Conservation (phyloP, 2,888 invertebrate species). For the Polymixis lichenea region DNA sequence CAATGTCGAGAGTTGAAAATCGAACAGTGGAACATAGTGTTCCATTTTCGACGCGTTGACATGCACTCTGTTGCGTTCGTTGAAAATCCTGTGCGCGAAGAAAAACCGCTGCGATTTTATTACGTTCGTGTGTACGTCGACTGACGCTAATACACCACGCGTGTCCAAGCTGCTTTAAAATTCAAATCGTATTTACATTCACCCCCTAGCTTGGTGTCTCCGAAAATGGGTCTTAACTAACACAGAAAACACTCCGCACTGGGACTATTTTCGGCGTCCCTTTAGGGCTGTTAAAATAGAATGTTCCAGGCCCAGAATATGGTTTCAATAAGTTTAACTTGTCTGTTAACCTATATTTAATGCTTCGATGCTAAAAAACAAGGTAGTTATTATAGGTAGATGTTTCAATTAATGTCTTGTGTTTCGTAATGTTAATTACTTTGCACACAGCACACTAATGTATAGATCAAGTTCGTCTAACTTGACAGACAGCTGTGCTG, state of each 20-base stretch:
- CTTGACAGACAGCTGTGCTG: neutral
- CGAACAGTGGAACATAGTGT: too few relatives aligned
- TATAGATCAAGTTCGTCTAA: neutral
- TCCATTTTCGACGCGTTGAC: too few relatives aligned
- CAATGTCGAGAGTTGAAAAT: too few relatives aligned
- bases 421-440: neutral
- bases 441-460: neutral
- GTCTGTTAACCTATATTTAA: slow-evolving; percentile 45
- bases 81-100: too few relatives aligned
- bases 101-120: too few relatives aligned
- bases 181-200: slow-evolving; percentile 88
- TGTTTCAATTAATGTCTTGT: neutral
- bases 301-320: slow-evolving; percentile 80
- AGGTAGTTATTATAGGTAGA: too few relatives aligned
- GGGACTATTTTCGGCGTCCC: slow-evolving; percentile 86
- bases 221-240: slow-evolving; percentile 82
- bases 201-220: slow-evolving; percentile 77
- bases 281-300: slow-evolving; percentile 85
- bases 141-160: slow-evolving; percentile 57
- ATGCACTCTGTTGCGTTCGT: too few relatives aligned
- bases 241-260: slow-evolving; percentile 76
- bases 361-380: slow-evolving; percentile 4
- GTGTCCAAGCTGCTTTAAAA: slow-evolving; percentile 80
- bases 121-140: too few relatives aligned
- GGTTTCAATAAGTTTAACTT: slow-evolving; percentile 80